Evolutionary conservation across 2,888 invertebrate genomes (phyloP).

Genomic region (Noctua janthe): DNA sequence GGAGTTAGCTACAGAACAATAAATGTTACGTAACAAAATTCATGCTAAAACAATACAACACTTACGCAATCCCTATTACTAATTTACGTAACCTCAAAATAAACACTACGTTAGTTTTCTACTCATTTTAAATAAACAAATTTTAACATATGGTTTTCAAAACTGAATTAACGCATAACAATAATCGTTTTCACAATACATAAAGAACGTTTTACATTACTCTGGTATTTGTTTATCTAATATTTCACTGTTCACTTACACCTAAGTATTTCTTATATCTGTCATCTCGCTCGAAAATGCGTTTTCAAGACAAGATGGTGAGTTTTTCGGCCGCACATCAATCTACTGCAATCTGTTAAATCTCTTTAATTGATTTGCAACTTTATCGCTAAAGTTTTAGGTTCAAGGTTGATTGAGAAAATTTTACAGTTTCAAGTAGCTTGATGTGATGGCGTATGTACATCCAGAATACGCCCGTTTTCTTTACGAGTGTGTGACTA

Average conservation of each 20-base stretch:
- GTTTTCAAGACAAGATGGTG: slow-evolving; percentile 10
- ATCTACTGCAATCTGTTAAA: no score
- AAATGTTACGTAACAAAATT: slow-evolving; percentile 11
- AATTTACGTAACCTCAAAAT: slow-evolving; percentile 32
- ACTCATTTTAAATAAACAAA: slow-evolving; percentile 39
- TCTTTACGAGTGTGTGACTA: slow-evolving; percentile 55
- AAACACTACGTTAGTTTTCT: slow-evolving; percentile 38
- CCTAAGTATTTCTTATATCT: slow-evolving; percentile 40
- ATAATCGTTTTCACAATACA: slow-evolving; percentile 40
- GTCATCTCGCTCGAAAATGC: slow-evolving; percentile 51
- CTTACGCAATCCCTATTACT: slow-evolving; percentile 20
- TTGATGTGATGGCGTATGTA: no score
- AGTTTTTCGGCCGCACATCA: no score
- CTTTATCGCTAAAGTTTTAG: no score
- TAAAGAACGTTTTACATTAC: slow-evolving; percentile 43
- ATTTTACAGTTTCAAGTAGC: no score
- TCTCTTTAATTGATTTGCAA: no score
- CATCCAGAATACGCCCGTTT: slow-evolving; percentile 57
- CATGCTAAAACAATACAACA: slow-evolving; percentile 8
- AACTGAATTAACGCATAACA: slow-evolving; percentile 23
- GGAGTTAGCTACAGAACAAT: slow-evolving; percentile 9
- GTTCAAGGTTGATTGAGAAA: no score
- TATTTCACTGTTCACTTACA: slow-evolving; percentile 47
- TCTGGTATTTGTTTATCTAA: slow-evolving; percentile 49
- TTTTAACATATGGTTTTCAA: slow-evolving; percentile 22